Evolutionary conservation across 2,888 invertebrate species (phyloP).

Genomic region (Thymelicus sylvestris): DNA sequence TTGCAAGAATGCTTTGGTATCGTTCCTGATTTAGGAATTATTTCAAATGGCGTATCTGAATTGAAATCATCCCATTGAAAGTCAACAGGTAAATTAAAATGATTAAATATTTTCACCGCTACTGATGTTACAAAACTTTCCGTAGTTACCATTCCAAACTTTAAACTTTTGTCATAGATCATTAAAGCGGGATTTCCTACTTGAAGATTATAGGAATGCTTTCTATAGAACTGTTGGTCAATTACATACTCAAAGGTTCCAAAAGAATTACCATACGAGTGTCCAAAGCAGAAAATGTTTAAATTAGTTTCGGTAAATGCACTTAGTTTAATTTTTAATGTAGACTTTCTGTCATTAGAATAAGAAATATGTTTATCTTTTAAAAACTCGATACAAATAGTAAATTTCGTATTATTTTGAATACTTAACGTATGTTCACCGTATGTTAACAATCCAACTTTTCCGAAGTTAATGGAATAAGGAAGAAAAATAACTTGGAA

Average conservation of each 20-base stretch:
- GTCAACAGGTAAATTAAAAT: constrained; percentile 64
- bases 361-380: constrained; percentile 59
- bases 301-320: constrained; percentile 53
- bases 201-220: constrained; percentile 63
- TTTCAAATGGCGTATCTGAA: constrained; percentile 69
- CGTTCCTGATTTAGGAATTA: constrained; percentile 63
- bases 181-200: constrained; percentile 62
- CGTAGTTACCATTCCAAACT: constrained; percentile 77
- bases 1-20: constrained; percentile 62
- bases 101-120: constrained; percentile 66
- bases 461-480: constrained; percentile 65
- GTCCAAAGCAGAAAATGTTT: constrained; percentile 59
- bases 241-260: constrained; percentile 65
- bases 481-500: constrained; percentile 63
- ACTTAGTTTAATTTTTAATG: constrained; percentile 56
- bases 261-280: constrained; percentile 54
- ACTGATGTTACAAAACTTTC: constrained; percentile 71
- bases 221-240: constrained; percentile 60
- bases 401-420: constrained; percentile 63
- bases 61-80: constrained; percentile 65
- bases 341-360: constrained; percentile 54
- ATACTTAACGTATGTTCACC: constrained; percentile 61
- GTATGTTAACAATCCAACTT: constrained; percentile 62
- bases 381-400: constrained; percentile 56
- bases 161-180: constrained; percentile 63